Evolutionary conservation across 2,888 invertebrate species (phyloP).

Genomic region (Drosophila cognata): DNA sequence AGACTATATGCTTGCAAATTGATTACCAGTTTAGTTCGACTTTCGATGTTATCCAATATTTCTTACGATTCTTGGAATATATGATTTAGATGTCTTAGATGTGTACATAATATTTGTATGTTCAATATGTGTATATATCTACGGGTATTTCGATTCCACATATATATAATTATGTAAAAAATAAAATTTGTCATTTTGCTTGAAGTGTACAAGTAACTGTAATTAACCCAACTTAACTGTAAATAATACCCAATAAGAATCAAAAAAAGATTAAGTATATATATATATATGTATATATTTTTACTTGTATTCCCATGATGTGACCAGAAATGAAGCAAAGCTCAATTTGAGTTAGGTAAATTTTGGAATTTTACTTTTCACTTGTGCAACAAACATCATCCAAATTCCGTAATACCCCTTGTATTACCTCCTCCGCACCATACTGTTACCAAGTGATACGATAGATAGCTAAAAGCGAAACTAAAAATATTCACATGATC

Average conservation of each 20-base stretch:
- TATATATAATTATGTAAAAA: neutral
- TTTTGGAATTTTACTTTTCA: neutral
- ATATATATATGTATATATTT: neutral
- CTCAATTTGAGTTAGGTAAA: neutral
- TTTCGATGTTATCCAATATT: neutral
- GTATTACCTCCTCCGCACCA: neutral
- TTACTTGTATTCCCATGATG: neutral
- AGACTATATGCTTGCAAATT: neutral
- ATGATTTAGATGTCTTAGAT: too few species aligned
- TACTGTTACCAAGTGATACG: neutral
- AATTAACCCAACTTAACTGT: neutral
- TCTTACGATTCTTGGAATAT: too few species aligned
- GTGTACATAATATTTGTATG: too few species aligned
- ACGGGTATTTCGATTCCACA: neutral
- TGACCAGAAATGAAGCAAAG: neutral
- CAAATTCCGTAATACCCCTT: neutral
- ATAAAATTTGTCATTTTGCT: neutral
- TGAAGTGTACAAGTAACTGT: neutral
- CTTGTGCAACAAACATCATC: conserved; percentile 14
- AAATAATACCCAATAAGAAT: neutral
- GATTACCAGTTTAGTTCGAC: neutral
- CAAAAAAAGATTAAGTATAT: neutral
- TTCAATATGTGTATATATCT: neutral
- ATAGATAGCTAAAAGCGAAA: conserved; percentile 11
- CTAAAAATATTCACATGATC: conserved; percentile 29